phyloP scores from a whole-genome alignment of 2,888 invertebrate species.

The Stenodera caucasica region DNA sequence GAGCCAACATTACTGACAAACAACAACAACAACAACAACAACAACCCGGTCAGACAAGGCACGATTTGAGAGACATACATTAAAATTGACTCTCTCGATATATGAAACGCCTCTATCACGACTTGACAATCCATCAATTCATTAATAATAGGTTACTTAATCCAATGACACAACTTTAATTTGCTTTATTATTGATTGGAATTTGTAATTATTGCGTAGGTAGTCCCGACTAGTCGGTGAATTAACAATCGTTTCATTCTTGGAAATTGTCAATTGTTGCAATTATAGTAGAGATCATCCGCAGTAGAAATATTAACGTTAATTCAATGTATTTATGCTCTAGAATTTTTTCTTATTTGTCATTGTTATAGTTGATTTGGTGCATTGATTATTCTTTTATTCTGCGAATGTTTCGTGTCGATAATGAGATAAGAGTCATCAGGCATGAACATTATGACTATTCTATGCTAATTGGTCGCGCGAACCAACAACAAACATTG shows the following conservation, averaged over 20 bases:
- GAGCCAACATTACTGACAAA: conserved; percentile 23
- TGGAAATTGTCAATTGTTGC: no score
- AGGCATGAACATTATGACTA: conserved; percentile 47
- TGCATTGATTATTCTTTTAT: not conserved
- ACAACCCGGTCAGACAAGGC: conserved; percentile 41
- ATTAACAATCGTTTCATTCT: no score
- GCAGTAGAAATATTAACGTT: no score
- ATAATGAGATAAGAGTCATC: conserved; percentile 35
- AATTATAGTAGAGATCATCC: no score
- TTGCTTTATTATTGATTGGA: conserved; percentile 44
- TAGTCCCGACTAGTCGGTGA: not conserved
- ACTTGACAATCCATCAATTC: conserved; percentile 47
- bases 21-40: conserved; percentile 8
- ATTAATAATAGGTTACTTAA: conserved; percentile 51
- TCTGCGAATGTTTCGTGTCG: conserved; percentile 35
- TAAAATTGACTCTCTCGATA: conserved; percentile 7
- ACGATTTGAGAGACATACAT: conserved; percentile 26
- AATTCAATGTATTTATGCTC: no score
- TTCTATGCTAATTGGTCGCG: conserved; percentile 44
- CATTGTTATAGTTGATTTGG: not conserved
- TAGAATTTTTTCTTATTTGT: not conserved
- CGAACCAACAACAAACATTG: conserved; percentile 36
- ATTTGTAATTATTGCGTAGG: conserved; percentile 35
- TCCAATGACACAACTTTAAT: conserved; percentile 49
- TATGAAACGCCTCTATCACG: conserved; percentile 39